Conservation (phyloP, 2,888 invertebrate species). For the Agonum fuliginosum region DNA sequence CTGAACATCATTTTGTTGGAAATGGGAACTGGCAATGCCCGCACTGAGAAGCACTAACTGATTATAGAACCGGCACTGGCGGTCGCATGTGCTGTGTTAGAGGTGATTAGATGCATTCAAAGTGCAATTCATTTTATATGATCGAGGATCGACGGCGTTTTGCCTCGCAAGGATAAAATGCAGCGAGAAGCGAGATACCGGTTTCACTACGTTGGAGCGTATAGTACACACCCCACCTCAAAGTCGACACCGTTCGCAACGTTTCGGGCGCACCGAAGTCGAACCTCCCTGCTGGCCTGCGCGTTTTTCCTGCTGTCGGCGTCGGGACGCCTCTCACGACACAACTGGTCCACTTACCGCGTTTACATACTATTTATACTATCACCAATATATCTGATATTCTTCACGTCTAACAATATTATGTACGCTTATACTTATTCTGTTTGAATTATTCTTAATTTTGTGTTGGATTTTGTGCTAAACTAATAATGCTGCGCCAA, state of each 20-base stretch:
- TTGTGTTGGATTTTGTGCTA: too few species aligned
- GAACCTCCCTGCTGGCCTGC: background rate
- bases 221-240: slow-evolving; percentile 59
- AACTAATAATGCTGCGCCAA: too few species aligned
- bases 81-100: too few species aligned
- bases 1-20: slow-evolving; percentile 38
- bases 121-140: slow-evolving; percentile 44
- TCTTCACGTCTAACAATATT: too few species aligned
- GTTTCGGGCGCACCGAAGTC: slow-evolving; percentile 44
- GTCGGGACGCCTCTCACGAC: background rate
- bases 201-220: slow-evolving; percentile 49
- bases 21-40: background rate
- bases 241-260: slow-evolving; percentile 52
- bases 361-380: slow-evolving; percentile 5
- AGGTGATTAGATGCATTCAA: slow-evolving; percentile 6
- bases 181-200: slow-evolving; percentile 57
- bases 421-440: too few species aligned
- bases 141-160: slow-evolving; percentile 36
- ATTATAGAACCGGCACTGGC: too few species aligned
- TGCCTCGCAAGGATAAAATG: slow-evolving; percentile 44
- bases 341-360: slow-evolving; percentile 9
- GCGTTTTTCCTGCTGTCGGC: background rate
- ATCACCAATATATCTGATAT: background rate
- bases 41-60: background rate
- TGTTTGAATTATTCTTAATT: too few species aligned